phyloP scores from a whole-genome alignment of 2,797 vertebrate species.

The Tenualosa ilisha region DNA sequence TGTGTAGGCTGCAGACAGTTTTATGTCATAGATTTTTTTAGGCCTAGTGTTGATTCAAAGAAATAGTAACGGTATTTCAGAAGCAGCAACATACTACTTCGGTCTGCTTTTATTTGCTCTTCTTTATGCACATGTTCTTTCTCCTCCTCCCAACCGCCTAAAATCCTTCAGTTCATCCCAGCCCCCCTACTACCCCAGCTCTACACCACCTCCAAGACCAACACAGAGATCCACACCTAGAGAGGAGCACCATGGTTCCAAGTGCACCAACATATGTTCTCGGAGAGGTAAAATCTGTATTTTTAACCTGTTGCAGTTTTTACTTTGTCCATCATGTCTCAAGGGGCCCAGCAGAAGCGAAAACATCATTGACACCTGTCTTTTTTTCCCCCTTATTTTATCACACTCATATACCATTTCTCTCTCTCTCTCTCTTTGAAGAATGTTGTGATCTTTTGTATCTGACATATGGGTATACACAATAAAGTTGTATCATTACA shows the following conservation, averaged over 20 bases:
- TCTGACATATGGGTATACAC: too few relatives aligned
- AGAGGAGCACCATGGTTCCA: conserved; percentile 57
- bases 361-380: too few relatives aligned
- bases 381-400: too few relatives aligned
- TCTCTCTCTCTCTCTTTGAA: too few relatives aligned
- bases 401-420: too few relatives aligned
- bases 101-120: neutral
- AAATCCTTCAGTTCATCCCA: conserved; percentile 58
- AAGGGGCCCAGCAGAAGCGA: too few relatives aligned
- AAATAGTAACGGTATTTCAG: neutral
- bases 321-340: too few relatives aligned
- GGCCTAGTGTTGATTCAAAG: neutral
- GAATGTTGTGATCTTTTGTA: too few relatives aligned
- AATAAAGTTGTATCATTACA: too few relatives aligned
- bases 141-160: neutral
- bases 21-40: neutral
- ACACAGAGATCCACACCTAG: conserved; percentile 44
- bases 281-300: conserved; percentile 67
- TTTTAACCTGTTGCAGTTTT: neutral
- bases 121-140: neutral
- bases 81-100: neutral
- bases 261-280: conserved; percentile 73
- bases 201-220: conserved; percentile 38
- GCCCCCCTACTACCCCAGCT: conserved; percentile 56
- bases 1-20: neutral